Evolutionary conservation across 2,888 invertebrate genomes (phyloP).

Genomic region (Agrochola circellaris): DNA sequence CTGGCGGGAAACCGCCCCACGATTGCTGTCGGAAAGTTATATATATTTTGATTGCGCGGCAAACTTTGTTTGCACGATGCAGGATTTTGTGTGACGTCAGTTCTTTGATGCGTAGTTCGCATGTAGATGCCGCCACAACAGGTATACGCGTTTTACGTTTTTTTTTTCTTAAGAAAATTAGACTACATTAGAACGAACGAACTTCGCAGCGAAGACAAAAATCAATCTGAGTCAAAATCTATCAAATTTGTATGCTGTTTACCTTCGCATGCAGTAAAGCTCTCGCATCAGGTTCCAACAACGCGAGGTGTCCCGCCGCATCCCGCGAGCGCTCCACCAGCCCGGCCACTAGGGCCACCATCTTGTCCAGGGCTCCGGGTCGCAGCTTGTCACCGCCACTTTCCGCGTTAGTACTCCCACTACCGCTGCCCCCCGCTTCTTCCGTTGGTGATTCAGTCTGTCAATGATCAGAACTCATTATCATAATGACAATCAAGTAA

Average conservation of each 20-base stretch:
- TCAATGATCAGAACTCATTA: not conserved
- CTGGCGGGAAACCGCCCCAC: too few relatives aligned
- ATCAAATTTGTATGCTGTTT: constrained; percentile 38
- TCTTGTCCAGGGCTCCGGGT: constrained; percentile 98
- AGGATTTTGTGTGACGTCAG: too few relatives aligned
- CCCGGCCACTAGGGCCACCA: constrained; percentile 97
- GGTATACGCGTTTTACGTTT: too few relatives aligned
- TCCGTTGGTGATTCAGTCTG: constrained; percentile 82
- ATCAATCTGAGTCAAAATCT: not conserved
- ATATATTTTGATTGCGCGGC: too few relatives aligned
- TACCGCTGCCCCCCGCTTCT: constrained; percentile 79
- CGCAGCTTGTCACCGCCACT: constrained; percentile 93
- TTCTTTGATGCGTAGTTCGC: too few relatives aligned
- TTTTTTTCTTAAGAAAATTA: not conserved
- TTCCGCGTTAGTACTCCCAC: constrained; percentile 76
- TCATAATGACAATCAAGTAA: not conserved
- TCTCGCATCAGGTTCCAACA: constrained; percentile 94
- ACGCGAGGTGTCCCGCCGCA: constrained; percentile 93
- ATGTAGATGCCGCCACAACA: too few relatives aligned
- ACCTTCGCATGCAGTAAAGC: constrained; percentile 97
- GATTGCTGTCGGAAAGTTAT: too few relatives aligned
- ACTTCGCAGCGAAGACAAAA: not conserved
- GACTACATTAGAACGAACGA: not conserved
- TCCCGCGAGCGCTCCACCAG: constrained; percentile 97
- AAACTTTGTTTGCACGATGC: too few relatives aligned